These are phyloP conservation scores for Valencia hispanica DNA, from an alignment of 2,797 vertebrate genomes.

Conservation along the genomic window DNA sequence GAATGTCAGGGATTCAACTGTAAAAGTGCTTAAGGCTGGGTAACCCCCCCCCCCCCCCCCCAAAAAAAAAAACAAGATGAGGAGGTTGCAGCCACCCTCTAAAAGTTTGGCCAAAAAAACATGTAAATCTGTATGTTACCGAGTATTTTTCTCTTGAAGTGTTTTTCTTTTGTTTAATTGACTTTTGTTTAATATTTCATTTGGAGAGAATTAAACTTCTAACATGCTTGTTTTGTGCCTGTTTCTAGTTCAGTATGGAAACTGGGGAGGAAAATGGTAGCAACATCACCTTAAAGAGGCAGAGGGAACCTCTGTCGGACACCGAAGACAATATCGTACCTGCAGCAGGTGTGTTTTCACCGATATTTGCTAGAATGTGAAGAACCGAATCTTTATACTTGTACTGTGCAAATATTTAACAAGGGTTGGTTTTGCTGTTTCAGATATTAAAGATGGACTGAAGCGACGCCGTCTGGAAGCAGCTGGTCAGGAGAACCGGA, in stretches of 20 bases:
- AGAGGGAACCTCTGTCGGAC: constrained; percentile 72
- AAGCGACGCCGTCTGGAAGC: constrained; percentile 75
- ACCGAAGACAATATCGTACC: constrained; percentile 67
- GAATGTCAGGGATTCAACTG: no score
- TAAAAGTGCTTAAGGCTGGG: no score
- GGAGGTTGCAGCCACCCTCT: no score
- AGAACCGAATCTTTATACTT: neutral
- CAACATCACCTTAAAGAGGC: constrained; percentile 66
- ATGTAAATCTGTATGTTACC: no score
- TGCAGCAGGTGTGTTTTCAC: constrained; percentile 48
- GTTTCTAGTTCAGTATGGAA: constrained; percentile 61
- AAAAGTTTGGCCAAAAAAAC: no score
- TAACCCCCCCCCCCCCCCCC: no score
- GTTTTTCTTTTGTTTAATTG: neutral
- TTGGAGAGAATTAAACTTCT: neutral
- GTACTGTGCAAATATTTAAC: neutral
- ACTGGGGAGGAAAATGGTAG: constrained; percentile 32
- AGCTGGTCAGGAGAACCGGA: constrained; percentile 69
- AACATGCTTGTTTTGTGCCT: constrained; percentile 2
- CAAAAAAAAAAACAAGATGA: no score
- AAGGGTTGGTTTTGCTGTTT: neutral
- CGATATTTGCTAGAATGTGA: neutral
- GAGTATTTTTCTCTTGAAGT: neutral
- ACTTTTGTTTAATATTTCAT: neutral
- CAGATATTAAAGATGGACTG: constrained; percentile 66